Evolutionary conservation across 2,888 invertebrate species (phyloP).

Genomic region (Hetaerina titia): DNA sequence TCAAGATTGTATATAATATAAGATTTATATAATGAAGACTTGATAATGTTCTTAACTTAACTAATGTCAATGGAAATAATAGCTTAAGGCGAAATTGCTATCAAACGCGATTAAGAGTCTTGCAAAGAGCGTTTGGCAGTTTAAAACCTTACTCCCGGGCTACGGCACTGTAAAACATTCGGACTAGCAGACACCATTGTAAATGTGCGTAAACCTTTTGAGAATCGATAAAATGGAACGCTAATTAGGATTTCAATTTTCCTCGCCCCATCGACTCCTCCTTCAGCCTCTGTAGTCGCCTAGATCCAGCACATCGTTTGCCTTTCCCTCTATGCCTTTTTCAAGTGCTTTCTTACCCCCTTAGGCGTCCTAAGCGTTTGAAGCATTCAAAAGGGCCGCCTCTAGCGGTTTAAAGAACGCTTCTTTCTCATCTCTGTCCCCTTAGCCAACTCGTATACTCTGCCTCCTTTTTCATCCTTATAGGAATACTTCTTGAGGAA

Average conservation of each 20-base stretch:
- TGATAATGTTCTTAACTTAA: no score
- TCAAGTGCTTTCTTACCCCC: not conserved
- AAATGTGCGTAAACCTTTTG: not conserved
- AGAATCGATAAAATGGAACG: slow-evolving; percentile 8
- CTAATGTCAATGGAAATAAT: no score
- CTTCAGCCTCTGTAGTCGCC: not conserved
- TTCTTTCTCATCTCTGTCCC: not conserved
- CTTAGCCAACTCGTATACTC: not conserved
- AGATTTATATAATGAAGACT: no score
- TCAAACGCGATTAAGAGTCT: not conserved
- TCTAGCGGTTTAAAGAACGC: not conserved
- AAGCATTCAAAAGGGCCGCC: not conserved
- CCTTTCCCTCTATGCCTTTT: not conserved
- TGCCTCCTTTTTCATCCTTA: not conserved
- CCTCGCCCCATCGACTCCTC: not conserved
- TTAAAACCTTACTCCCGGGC: not conserved
- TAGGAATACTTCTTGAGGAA: no score
- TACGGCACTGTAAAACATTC: not conserved
- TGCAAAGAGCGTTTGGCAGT: not conserved
- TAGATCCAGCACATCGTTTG: not conserved
- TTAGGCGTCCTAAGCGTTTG: not conserved
- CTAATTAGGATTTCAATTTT: not conserved
- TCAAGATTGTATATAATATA: no score
- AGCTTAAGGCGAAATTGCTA: no score
- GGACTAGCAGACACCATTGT: not conserved